Evolutionary conservation across 1,140 invertebrate species (phyloP).

Genomic region (Branchinecta lynchi): DNA sequence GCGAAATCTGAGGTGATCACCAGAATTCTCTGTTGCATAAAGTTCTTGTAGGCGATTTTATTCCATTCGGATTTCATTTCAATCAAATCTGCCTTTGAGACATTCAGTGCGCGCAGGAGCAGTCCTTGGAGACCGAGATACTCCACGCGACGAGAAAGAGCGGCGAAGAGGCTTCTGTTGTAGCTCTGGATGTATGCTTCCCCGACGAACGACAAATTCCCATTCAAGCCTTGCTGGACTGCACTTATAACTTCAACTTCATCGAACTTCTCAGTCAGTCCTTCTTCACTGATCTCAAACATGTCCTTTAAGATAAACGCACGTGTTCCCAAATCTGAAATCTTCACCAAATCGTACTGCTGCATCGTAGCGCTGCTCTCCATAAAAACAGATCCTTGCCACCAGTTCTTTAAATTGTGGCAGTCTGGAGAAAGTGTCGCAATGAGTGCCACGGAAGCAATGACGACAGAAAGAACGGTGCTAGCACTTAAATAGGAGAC

Average conservation of each 20-base stretch:
- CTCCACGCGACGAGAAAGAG: background rate
- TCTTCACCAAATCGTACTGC: background rate
- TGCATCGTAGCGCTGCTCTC: background rate
- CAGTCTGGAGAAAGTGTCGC: background rate
- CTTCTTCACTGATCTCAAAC: background rate
- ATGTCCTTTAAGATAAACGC: background rate
- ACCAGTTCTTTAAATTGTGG: background rate
- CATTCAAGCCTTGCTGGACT: background rate
- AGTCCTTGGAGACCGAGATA: background rate
- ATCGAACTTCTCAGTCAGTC: background rate
- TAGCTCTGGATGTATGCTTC: background rate
- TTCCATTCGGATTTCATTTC: constrained; percentile 2
- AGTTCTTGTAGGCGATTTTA: background rate
- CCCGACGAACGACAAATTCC: background rate
- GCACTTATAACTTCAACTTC: background rate
- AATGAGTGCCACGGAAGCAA: background rate
- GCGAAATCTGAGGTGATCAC: background rate
- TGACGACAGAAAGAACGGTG: background rate
- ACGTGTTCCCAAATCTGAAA: background rate
- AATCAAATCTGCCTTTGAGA: background rate
- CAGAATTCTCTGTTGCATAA: background rate
- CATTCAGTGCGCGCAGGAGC: background rate
- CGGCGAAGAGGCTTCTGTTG: background rate
- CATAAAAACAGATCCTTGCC: background rate
- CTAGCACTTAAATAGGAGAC: background rate